Conservation (phyloP, 2,888 invertebrate genomes). For the Thereva unica region DNA sequence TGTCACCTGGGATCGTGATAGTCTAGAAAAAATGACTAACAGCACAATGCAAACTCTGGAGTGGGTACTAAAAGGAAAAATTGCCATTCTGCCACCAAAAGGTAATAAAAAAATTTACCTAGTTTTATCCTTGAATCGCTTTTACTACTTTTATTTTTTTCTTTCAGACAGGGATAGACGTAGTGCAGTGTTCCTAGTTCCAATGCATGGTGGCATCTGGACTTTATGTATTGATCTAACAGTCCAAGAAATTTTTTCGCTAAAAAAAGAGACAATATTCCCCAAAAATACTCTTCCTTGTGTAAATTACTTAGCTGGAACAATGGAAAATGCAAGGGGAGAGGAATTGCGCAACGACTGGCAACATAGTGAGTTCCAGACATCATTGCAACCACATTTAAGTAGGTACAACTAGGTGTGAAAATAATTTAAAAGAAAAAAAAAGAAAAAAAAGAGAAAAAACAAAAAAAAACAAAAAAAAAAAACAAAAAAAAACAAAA, state of each 20-base stretch:
- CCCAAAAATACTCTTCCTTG: constrained; percentile 66
- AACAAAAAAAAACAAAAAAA: constrained; percentile 1
- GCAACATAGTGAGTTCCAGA: constrained; percentile 72
- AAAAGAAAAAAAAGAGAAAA: neutral
- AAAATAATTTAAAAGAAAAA: constrained; percentile 25
- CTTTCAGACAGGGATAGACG: constrained; percentile 59
- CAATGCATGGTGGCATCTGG: constrained; percentile 91
- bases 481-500: neutral
- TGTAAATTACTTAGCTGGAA: constrained; percentile 78
- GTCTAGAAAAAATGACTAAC: constrained; percentile 54
- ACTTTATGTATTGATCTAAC: constrained; percentile 81
- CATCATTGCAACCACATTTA: constrained; percentile 58
- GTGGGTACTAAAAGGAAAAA: constrained; percentile 78
- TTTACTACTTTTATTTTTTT: neutral
- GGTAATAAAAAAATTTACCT: constrained; percentile 44
- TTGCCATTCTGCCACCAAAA: constrained; percentile 64
- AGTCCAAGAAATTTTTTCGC: constrained; percentile 71
- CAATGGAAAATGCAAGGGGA: constrained; percentile 65
- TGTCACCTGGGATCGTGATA: constrained; percentile 75
- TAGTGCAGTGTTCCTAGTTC: constrained; percentile 72
- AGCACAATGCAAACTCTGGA: constrained; percentile 64
- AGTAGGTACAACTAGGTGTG: constrained; percentile 50
- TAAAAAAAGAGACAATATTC: constrained; percentile 51
- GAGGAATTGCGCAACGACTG: constrained; percentile 79
- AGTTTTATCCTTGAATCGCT: neutral